phyloP scores from a whole-genome alignment of 2,888 invertebrate species.

The Cheilosia grossa region DNA sequence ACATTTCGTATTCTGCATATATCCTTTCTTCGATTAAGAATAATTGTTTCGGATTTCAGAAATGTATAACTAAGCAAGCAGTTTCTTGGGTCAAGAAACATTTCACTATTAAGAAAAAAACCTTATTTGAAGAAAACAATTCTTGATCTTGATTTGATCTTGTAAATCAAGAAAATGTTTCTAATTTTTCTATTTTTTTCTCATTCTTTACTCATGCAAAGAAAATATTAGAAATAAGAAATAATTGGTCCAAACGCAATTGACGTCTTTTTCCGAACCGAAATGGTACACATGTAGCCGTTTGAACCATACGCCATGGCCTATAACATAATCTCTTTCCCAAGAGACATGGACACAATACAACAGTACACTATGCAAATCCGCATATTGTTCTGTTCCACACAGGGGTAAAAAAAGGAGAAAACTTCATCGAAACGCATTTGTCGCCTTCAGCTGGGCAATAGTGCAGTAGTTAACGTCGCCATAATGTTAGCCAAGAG shows the following conservation, averaged over 20 bases:
- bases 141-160: too few species aligned
- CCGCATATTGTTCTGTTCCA: conserved; percentile 35
- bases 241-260: conserved; percentile 27
- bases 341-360: not conserved
- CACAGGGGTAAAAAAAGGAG: not conserved
- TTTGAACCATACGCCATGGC: not conserved
- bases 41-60: too few species aligned
- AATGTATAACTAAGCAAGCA: too few species aligned
- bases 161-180: too few species aligned
- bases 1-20: too few species aligned
- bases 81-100: too few species aligned
- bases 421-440: conserved; percentile 29
- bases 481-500: conserved; percentile 37
- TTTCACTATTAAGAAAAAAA: too few species aligned
- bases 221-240: too few species aligned
- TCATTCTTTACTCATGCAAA: too few species aligned
- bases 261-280: conserved; percentile 10
- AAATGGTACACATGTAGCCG: conserved; percentile 12
- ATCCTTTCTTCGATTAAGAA: too few species aligned
- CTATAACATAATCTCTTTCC: conserved; percentile 6
- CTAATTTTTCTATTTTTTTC: too few species aligned
- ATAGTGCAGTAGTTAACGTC: conserved; percentile 37
- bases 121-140: too few species aligned
- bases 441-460: conserved; percentile 52
- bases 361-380: conserved; percentile 15